Base-by-base conservation (phyloP, 2,797 vertebrate species). In the Chanos chanos region DNA sequence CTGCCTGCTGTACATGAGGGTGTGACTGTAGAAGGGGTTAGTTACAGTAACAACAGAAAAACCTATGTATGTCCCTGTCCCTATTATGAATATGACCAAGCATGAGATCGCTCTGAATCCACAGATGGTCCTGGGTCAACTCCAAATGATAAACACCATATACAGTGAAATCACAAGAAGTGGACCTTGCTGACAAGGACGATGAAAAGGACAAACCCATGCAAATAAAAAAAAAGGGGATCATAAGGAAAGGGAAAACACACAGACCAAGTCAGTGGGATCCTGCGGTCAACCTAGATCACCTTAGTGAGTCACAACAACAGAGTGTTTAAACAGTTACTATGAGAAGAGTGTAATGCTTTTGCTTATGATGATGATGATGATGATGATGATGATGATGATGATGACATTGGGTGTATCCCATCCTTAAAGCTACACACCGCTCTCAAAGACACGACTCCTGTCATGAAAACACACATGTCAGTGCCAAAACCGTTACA, bases 61-160 rank as follows among this genome's bases (percentile, higher is more conserved):
- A n/a, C 18, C 33, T 21, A 19, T 1, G 1, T 58, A 15, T 37
- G 28, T 61, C 0, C 25, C 49, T 4, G 36, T 61, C 1, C 13
- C 40, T 2, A 41, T 68, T 1, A 30, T 50, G 0, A 71, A 68
- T 39, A 55, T 61, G 7, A 43, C 41, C 10, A 39, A 51, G 2
- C 66, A 63, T 16, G 7, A 27, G 8, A 54, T 64, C 6, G 40
- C 18, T 4, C 7, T 75, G 1, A 3, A n/a, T 0, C 45, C 33
- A 2, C 4, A 3, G 16, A 34, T 50, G 25, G 37, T 57, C 0
- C 18, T 64, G 2, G 69, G 73, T 7, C 44, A 66, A 3, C 39
- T 69, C 1, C 22, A 71, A 13, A 9, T 54, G 15, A n/a, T 66
- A 5, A 61, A 33, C 45, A 4, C 34, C 53, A 0, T 62, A 66